A percentile compares a stretch with the other conserved stretches of the same genome.
Evolutionary conservation across 2,113 vertebrate species (phyloP).

Genomic region (Oncorhynchus gorbuscha): DNA sequence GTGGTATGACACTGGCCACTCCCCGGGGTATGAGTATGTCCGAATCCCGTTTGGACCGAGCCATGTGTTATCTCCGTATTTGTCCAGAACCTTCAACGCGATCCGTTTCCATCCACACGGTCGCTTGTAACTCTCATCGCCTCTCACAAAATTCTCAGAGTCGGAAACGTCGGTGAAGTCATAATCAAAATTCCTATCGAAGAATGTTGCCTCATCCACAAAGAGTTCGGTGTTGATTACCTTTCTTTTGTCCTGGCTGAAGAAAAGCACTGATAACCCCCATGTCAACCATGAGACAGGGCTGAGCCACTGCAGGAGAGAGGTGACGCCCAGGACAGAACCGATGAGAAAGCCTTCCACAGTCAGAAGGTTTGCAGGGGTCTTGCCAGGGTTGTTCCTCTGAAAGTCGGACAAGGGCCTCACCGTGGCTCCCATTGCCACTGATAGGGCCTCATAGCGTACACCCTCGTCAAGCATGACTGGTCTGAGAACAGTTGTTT

Average conservation of each 20-base stretch:
- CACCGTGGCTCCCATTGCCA: background rate
- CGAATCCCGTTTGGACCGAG: background rate
- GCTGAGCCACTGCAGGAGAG: background rate
- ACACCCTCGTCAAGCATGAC: constrained; percentile 3
- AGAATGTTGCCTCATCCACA: constrained; percentile 23
- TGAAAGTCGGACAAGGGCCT: background rate
- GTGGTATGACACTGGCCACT: background rate
- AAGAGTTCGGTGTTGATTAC: background rate
- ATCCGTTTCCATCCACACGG: constrained; percentile 33
- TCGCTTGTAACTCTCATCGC: constrained; percentile 20
- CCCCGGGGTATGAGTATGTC: background rate
- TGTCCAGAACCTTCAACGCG: constrained; percentile 18
- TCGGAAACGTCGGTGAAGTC: constrained; percentile 25
- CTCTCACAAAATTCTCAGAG: background rate
- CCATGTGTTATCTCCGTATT: constrained; percentile 4
- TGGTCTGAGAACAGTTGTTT: background rate
- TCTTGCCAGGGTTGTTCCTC: background rate
- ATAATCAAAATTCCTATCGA: constrained; percentile 12
- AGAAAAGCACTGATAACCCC: fast-evolving
- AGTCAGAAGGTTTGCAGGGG: background rate
- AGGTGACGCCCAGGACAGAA: background rate
- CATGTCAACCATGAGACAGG: background rate
- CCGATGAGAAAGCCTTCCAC: constrained; percentile 14
- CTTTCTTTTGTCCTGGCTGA: background rate
- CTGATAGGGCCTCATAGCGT: constrained; percentile 4